Evolutionary conservation across 1,140 invertebrate species (phyloP).

Genomic region (Diorhabda elongata): DNA sequence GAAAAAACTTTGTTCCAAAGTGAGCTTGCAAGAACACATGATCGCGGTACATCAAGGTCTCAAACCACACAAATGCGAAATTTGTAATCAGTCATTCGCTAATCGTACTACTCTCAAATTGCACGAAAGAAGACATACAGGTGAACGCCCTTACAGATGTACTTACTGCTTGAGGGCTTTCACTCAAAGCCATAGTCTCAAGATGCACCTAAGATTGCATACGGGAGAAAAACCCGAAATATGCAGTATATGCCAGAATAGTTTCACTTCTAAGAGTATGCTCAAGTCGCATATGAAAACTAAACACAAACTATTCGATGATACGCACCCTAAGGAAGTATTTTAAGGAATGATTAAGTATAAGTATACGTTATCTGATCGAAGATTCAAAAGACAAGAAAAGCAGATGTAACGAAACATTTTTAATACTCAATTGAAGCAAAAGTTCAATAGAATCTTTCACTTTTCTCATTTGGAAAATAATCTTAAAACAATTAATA

Average conservation of each 20-base stretch:
- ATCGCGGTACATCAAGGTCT: constrained; percentile 63
- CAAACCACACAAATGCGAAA: constrained; percentile 65
- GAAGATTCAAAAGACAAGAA: no score
- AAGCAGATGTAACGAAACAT: no score
- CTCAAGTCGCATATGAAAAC: constrained; percentile 32
- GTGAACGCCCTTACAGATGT: constrained; percentile 60
- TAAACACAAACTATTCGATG: constrained; percentile 12
- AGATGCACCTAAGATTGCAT: constrained; percentile 71
- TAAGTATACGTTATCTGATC: no score
- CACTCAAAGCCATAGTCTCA: constrained; percentile 69
- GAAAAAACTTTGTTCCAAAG: constrained; percentile 66
- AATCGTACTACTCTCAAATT: constrained; percentile 58
- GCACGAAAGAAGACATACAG: constrained; percentile 59
- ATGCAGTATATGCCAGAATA: constrained; percentile 43
- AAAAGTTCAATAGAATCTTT: no score
- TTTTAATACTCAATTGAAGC: no score
- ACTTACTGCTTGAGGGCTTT: constrained; percentile 68
- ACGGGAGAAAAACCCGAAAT: constrained; percentile 71
- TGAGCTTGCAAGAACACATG: constrained; percentile 63
- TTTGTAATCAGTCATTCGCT: constrained; percentile 61
- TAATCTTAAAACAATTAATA: no score
- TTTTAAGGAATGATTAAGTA: no score
- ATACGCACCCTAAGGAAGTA: not conserved
- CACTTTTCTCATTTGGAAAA: no score
- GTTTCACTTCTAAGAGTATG: constrained; percentile 38